Conservation (phyloP, 2,113 vertebrate genomes). For the Anolis sagrei region DNA sequence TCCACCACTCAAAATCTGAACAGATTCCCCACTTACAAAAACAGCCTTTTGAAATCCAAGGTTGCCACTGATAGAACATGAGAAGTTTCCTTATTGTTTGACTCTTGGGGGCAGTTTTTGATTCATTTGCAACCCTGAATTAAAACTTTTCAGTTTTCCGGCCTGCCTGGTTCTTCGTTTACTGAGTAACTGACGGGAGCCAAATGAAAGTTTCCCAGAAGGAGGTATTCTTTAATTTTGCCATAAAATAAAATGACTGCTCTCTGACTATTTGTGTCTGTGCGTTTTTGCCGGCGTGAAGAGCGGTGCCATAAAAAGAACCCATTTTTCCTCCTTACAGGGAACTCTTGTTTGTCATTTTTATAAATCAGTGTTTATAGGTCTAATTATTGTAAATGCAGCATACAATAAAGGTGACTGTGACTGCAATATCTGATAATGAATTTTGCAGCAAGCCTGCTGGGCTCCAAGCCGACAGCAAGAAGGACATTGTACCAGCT, state of each 20-base stretch:
- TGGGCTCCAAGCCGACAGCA: slow-evolving; percentile 72
- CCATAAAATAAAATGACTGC: slow-evolving; percentile 24
- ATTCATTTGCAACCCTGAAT: background rate
- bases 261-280: slow-evolving; percentile 31
- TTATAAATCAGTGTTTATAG: slow-evolving; percentile 76
- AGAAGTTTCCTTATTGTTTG: background rate
- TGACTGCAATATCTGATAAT: slow-evolving; percentile 75
- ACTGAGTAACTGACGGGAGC: background rate
- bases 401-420: slow-evolving; percentile 72
- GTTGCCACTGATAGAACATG: no score
- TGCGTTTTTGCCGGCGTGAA: slow-evolving; percentile 44
- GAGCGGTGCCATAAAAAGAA: slow-evolving; percentile 57
- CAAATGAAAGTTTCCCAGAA: slow-evolving; percentile 21
- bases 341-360: slow-evolving; percentile 76
- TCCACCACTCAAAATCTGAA: no score
- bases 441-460: slow-evolving; percentile 75
- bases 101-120: background rate
- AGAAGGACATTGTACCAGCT: slow-evolving; percentile 71
- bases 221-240: slow-evolving; percentile 33
- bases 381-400: slow-evolving; percentile 78
- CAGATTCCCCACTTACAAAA: no score
- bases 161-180: background rate
- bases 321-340: slow-evolving; percentile 65
- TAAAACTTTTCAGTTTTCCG: background rate
- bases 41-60: no score